Evolutionary conservation across 2,888 invertebrate genomes (phyloP), one percentile per base, ranked within the genome.

Genomic region (Volucella zonaria): DNA sequence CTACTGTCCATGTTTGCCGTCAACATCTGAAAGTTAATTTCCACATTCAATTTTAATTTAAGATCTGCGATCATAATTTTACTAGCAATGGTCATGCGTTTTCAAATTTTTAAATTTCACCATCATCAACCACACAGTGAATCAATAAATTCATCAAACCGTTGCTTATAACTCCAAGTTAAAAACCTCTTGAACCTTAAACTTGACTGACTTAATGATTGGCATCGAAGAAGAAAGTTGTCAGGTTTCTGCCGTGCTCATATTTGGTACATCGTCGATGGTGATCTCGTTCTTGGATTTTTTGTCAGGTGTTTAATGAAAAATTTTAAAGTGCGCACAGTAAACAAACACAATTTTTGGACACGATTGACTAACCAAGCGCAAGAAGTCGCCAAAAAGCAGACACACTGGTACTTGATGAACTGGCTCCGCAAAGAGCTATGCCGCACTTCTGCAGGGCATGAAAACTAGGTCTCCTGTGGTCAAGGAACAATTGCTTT

Each of bases 131-230:
- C 62, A 52, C 38, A 15, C 62, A 8, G 8, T 8, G 12, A 45
- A 54, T 68, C 77, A 58, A 62, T 77, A 62, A 70, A 64, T 18
- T 38, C 18, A 40, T 12, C 8, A 31, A 51, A 45, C 52, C 49
- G 38, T 56, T 10, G 31, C 11, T 54, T 49, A 49, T 40, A 62
- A 31, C 40, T 54, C 8, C 42, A 68, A 52, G 45, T 23, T 43
- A 23, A 47, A 62, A 77, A 70, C 56, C 49, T 62, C 77, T 78
- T 78, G 77, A 78, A 70, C 77, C 70, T 62, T 70, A 78, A 70
- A 78, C 61, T 78, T 78, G 70, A 70, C 68, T 61, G 70, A 77
- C 42, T 52, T 45, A 64, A 74, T 62, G 62, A 47, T 61, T 42
- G 54, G 61, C 45, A 40, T 23, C 12, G 23, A 56, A 49, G 77